Evolutionary conservation across 2,797 vertebrate species (phyloP).

Genomic region (Synaphobranchus kaupii): DNA sequence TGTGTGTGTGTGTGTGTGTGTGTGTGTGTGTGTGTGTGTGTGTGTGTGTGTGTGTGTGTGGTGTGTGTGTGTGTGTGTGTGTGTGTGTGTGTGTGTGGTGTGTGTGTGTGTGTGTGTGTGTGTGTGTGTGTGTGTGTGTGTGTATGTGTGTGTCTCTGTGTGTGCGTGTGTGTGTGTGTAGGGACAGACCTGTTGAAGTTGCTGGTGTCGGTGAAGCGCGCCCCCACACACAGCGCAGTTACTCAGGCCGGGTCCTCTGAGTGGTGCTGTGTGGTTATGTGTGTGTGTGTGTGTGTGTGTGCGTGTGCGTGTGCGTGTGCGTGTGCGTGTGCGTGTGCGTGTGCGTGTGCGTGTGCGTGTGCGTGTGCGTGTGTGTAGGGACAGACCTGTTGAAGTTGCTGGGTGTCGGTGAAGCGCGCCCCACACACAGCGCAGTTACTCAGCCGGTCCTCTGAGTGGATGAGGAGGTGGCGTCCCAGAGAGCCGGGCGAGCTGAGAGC

Average conservation of each 20-base stretch:
- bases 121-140: neutral
- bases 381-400: slow-evolving; percentile 96
- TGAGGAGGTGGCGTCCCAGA: slow-evolving; percentile 91
- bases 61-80: neutral
- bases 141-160: neutral
- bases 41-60: neutral
- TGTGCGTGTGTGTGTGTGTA: neutral
- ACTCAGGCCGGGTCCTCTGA: slow-evolving; percentile 94
- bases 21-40: neutral
- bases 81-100: slow-evolving; percentile 65
- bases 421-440: slow-evolving; percentile 98
- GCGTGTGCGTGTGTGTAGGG: slow-evolving; percentile 65
- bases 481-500: slow-evolving; percentile 94
- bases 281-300: neutral
- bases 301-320: neutral
- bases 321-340: neutral
- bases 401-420: slow-evolving; percentile 88
- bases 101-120: neutral
- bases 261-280: slow-evolving; percentile 72
- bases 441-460: slow-evolving; percentile 95
- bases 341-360: neutral
- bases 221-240: slow-evolving; percentile 95
- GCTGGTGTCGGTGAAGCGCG: slow-evolving; percentile 90
- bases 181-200: slow-evolving; percentile 98
- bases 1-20: neutral